Percentiles rank a stretch among this genome's conserved stretches.
Conservation (phyloP, 2,888 invertebrate species). For the Venusia cambrica region DNA sequence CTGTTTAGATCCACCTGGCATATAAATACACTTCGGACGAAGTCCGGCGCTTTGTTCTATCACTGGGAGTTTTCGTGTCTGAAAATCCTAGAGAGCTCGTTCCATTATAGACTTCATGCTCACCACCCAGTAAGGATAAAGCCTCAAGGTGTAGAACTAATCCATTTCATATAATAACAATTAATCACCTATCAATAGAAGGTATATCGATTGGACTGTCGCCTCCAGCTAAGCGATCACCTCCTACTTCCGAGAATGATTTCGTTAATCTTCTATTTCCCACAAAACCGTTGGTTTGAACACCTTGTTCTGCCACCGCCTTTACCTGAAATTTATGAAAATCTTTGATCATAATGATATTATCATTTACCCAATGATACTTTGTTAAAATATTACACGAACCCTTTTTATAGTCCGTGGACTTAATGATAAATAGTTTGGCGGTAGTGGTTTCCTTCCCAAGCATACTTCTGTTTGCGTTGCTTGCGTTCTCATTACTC, state of each 20-base stretch:
- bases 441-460: constrained; percentile 86
- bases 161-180: too few species aligned
- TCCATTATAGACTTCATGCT: too few species aligned
- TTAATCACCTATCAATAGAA: constrained; percentile 68
- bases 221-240: constrained; percentile 56
- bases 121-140: too few species aligned
- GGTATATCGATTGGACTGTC: constrained; percentile 55
- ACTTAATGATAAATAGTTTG: constrained; percentile 86
- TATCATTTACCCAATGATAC: too few species aligned
- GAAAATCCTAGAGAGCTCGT: too few species aligned
- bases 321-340: constrained; percentile 80
- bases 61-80: too few species aligned
- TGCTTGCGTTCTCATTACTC: constrained; percentile 95
- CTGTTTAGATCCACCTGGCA: too few species aligned
- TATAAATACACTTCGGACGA: too few species aligned
- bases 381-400: constrained; percentile 34
- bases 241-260: constrained; percentile 89
- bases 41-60: too few species aligned
- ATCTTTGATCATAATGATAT: neutral
- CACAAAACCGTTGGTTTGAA: constrained; percentile 91
- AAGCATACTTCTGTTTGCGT: constrained; percentile 92
- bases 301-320: constrained; percentile 92
- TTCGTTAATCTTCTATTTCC: constrained; percentile 87
- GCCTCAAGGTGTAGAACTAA: too few species aligned
- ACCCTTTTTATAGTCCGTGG: constrained; percentile 91